Base-by-base conservation (phyloP, 2,888 invertebrate genomes). In the Yponomeuta sedellus region DNA sequence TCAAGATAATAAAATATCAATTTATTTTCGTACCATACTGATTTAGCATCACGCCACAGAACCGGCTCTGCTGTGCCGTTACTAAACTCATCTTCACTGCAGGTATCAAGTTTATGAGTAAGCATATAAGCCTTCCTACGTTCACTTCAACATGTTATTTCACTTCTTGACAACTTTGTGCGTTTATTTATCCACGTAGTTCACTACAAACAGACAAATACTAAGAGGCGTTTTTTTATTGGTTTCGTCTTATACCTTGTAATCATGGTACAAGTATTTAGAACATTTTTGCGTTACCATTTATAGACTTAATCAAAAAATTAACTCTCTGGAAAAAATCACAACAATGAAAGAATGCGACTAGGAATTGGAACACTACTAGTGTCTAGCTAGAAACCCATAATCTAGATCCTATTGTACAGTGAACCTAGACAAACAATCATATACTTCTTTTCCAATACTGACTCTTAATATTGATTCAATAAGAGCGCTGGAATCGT, bases 31-130 rank as follows among this genome's bases (percentile, higher is more conserved):
- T 64, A 87, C 87, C 87, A 73, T 86, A 85, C 75, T 83, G 82
- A 70, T 73, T 79, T 52, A 87, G 79, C 61, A 88, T 73, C n/a
- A 70, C 64, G 61, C 70, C 73, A 69, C 87, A 87, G 66, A 78
- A 67, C 66, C 74, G 69, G 68, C 63, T 69, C 64, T 72, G 73
- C 11, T 74, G 75, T 62, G 74, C 73, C 57, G 66, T 64, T 40
- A 69, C 71, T 34, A 69, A 66, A 66, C 70, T 70, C 71, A 72
- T 74, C 66, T 70, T 52, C 44, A 52, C 44, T 6, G 16, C 5
- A 44, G 12, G 44, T 16, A 44, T 44, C 4, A 44, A 52, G 16
- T 52, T 12, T 52, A 16, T 34, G 34, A 34, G 5, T 52, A 52
- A 6, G 16, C 44, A 52, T 16, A 16, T 52, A 52, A 52, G 16